phyloP scores from a whole-genome alignment of 2,797 vertebrate genomes.

The Pangasius krempfi region DNA sequence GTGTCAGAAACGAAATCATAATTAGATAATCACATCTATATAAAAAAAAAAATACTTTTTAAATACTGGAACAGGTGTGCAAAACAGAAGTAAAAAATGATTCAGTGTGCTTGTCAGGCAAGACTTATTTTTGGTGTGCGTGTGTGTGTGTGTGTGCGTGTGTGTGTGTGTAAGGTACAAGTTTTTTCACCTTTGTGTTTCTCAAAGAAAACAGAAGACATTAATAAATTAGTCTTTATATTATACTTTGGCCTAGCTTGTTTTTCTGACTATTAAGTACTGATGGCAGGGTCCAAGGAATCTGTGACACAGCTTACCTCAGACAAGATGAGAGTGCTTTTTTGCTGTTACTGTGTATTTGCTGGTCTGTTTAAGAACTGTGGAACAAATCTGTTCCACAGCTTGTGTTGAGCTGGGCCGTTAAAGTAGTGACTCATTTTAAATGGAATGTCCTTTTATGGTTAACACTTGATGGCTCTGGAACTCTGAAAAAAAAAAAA shows the following conservation, averaged over 20 bases:
- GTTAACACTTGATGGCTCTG: conserved; percentile 28
- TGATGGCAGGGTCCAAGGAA: neutral
- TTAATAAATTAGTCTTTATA: conserved; percentile 76
- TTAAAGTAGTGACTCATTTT: conserved; percentile 12
- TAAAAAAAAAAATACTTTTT: no score
- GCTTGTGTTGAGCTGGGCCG: neutral
- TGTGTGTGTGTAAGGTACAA: conserved; percentile 28
- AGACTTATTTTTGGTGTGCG: neutral
- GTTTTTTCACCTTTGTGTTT: conserved; percentile 67
- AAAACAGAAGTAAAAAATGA: neutral
- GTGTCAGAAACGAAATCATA: conserved; percentile 49
- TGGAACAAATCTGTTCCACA: conserved; percentile 28
- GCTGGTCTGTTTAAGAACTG: conserved; percentile 13
- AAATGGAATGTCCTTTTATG: conserved; percentile 42
- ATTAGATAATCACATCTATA: neutral
- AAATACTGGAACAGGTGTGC: conserved; percentile 1
- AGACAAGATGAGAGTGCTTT: neutral
- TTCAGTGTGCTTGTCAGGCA: no score
- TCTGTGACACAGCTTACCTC: neutral
- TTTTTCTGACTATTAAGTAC: conserved; percentile 44
- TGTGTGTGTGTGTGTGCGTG: neutral
- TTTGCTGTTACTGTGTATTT: neutral
- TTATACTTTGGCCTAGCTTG: conserved; percentile 68
- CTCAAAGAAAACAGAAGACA: conserved; percentile 64
- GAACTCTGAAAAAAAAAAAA: conserved; percentile 12